Evolutionary conservation across 2,797 vertebrate species (phyloP).

Genomic region (Silurus lanzhouensis): DNA sequence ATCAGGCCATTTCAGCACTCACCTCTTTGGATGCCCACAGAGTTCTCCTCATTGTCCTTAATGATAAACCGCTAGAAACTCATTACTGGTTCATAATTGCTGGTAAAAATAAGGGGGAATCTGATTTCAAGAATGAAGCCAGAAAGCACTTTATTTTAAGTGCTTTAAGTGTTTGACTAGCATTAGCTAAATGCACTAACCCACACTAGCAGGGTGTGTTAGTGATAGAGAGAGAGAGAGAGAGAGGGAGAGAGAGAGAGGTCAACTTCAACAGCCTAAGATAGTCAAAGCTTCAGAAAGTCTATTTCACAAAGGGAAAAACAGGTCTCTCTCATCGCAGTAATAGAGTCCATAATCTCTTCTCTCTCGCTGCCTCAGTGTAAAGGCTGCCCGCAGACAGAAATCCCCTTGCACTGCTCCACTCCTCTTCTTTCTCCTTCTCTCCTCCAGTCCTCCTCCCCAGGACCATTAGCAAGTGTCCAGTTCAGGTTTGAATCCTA

Average conservation of each 20-base stretch:
- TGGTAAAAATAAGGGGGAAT: not conserved
- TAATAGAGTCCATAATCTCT: constrained; percentile 33
- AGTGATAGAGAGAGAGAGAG: not conserved
- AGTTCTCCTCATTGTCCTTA: not conserved
- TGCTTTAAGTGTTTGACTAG: not conserved
- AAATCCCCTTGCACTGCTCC: constrained; percentile 12
- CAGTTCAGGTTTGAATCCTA: constrained; percentile 39
- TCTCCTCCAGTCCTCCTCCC: constrained; percentile 39
- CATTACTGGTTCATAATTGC: constrained; percentile 3
- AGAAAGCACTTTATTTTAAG: not conserved
- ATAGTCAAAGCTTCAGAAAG: constrained; percentile 28
- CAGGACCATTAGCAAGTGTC: constrained; percentile 60
- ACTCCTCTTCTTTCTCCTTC: constrained; percentile 26
- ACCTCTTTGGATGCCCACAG: constrained; percentile 18
- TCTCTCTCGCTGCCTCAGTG: not conserved
- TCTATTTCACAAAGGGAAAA: constrained; percentile 32
- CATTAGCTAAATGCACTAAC: not conserved
- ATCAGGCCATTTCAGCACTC: constrained; percentile 5
- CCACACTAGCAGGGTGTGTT: not conserved
- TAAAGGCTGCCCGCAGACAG: constrained; percentile 35
- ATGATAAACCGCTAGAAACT: not conserved
- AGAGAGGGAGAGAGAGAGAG: not conserved
- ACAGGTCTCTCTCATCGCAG: constrained; percentile 11
- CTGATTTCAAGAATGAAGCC: not conserved
- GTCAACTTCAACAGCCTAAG: constrained; percentile 11